phyloP scores from a whole-genome alignment of 2,113 vertebrate genomes.

The Rutilus rutilus region DNA sequence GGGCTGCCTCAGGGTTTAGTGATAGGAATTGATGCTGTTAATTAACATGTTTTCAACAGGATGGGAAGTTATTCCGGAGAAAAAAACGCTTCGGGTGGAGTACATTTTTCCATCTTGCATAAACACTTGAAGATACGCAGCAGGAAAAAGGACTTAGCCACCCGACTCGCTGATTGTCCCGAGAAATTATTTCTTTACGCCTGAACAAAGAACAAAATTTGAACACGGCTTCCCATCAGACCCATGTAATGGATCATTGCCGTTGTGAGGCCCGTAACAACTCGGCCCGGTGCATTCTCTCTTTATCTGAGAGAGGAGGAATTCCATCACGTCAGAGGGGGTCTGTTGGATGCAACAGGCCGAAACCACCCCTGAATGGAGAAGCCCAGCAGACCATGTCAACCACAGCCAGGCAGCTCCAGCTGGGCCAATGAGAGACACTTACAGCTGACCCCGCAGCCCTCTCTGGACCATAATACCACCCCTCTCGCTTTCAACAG shows the following conservation, averaged over 20 bases:
- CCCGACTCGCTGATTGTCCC: slow-evolving; percentile 17
- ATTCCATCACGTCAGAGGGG: slow-evolving; percentile 71
- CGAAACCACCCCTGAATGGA: slow-evolving; percentile 72
- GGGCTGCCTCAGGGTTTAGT: slow-evolving; percentile 66
- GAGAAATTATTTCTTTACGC: slow-evolving; percentile 49
- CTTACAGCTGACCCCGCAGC: slow-evolving; percentile 64
- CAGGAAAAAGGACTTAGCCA: neutral
- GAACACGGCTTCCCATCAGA: slow-evolving; percentile 39
- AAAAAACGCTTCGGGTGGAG: neutral
- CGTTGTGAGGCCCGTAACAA: slow-evolving; percentile 43
- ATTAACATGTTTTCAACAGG: slow-evolving; percentile 62
- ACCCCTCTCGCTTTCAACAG: slow-evolving; percentile 63
- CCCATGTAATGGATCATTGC: slow-evolving; percentile 46
- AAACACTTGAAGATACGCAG: neutral
- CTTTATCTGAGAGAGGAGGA: slow-evolving; percentile 63
- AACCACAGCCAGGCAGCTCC: slow-evolving; percentile 62
- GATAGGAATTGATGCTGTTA: slow-evolving; percentile 68
- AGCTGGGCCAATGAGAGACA: slow-evolving; percentile 70
- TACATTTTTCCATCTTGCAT: neutral
- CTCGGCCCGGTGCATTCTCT: slow-evolving; percentile 55
- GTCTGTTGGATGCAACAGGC: slow-evolving; percentile 67
- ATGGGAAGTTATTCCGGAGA: neutral
- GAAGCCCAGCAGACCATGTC: slow-evolving; percentile 69
- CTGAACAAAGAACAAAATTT: slow-evolving; percentile 52
- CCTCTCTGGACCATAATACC: slow-evolving; percentile 63